phyloP scores from a whole-genome alignment of 2,888 invertebrate genomes.

The Hemithea aestivaria region DNA sequence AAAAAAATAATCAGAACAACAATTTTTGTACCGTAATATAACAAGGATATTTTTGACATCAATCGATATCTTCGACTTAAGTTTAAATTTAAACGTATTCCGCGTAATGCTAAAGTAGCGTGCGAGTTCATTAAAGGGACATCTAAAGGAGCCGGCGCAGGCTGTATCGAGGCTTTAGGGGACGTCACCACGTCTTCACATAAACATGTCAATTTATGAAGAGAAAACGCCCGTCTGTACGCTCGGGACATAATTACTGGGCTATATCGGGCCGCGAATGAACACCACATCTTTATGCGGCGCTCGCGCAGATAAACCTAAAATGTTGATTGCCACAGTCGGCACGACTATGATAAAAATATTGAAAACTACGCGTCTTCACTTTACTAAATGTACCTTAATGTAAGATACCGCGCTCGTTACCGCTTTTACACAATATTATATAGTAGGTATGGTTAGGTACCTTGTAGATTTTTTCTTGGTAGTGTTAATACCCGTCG shows the following conservation, averaged over 20 bases:
- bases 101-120: slow-evolving; percentile 1
- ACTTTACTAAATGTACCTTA: slow-evolving; percentile 8
- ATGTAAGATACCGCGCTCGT: slow-evolving; percentile 1
- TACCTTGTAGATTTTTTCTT: no score
- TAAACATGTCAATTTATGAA: slow-evolving; percentile 47
- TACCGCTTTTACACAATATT: no score
- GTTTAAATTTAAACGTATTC: slow-evolving; percentile 1
- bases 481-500: no score
- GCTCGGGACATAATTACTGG: slow-evolving; percentile 48
- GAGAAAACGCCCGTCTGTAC: slow-evolving; percentile 42
- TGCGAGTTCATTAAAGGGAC: slow-evolving; percentile 13
- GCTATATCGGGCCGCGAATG: slow-evolving; percentile 54
- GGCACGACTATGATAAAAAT: slow-evolving; percentile 34
- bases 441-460: no score
- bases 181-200: slow-evolving; percentile 18
- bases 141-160: slow-evolving; percentile 2
- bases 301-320: slow-evolving; percentile 58
- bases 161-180: no score
- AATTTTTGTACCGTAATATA: no score
- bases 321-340: slow-evolving; percentile 47
- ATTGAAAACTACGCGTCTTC: slow-evolving; percentile 32
- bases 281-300: slow-evolving; percentile 60
- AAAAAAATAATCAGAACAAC: no score
- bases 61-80: no score
- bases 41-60: no score